phyloP scores from a whole-genome alignment of 2,797 vertebrate genomes.

The Sarcophilus harrisii region DNA sequence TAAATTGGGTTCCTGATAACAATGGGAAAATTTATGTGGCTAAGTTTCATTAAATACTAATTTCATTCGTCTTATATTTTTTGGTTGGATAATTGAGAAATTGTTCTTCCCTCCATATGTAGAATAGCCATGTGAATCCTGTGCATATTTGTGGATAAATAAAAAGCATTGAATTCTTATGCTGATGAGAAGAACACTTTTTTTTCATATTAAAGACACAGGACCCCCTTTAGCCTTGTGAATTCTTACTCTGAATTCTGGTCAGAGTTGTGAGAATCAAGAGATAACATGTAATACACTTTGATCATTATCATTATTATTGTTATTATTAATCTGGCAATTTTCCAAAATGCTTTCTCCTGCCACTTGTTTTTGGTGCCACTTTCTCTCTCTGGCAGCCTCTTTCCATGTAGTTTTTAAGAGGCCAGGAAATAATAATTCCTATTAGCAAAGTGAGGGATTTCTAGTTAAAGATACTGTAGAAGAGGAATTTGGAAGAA shows the following conservation, averaged over 20 bases:
- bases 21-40: fast-evolving
- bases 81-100: slow-evolving; percentile 28
- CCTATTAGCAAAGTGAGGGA: neutral
- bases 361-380: neutral
- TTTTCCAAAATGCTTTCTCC: neutral
- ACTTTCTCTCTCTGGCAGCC: neutral
- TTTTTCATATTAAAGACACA: neutral
- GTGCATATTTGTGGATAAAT: slow-evolving; percentile 12
- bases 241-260: neutral
- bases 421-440: neutral
- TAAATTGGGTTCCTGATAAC: neutral
- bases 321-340: neutral
- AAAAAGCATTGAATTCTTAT: neutral
- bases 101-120: neutral
- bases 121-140: neutral
- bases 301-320: neutral
- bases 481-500: neutral
- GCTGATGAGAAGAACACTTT: neutral
- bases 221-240: neutral
- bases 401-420: neutral
- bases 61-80: neutral
- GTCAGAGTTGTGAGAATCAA: neutral
- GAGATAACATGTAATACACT: neutral
- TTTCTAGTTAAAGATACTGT: neutral
- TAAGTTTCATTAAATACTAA: neutral